Percentiles rank a stretch among this genome's conserved stretches.
Evolutionary conservation across 2,888 invertebrate species (phyloP).

Genomic region (Stegophylla sp.): DNA sequence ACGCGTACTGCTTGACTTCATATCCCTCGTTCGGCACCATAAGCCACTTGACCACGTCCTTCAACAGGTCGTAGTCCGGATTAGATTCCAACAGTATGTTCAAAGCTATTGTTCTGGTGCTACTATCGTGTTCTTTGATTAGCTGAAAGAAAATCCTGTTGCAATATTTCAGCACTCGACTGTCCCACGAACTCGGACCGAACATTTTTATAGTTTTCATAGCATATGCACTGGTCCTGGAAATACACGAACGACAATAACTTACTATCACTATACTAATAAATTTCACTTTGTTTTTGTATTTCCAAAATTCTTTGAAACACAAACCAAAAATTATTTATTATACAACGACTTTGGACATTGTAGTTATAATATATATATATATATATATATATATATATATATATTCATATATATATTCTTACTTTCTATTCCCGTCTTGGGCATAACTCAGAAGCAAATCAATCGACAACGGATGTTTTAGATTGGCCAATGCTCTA

Average conservation of each 20-base stretch:
- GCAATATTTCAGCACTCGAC: conserved; percentile 67
- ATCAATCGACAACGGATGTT: conserved; percentile 70
- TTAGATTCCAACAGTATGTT: conserved; percentile 73
- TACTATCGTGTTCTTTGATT: conserved; percentile 72
- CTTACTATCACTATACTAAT: neutral
- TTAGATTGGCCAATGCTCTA: conserved; percentile 75
- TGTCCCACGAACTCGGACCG: conserved; percentile 65
- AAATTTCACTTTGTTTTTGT: no score
- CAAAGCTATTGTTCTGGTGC: conserved; percentile 74
- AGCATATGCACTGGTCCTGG: conserved; percentile 71
- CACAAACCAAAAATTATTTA: no score
- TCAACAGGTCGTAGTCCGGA: conserved; percentile 69
- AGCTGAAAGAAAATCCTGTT: conserved; percentile 71
- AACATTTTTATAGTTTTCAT: conserved; percentile 73
- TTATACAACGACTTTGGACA: no score
- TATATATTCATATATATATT: no score
- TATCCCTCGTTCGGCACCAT: conserved; percentile 68
- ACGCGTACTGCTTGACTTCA: conserved; percentile 73
- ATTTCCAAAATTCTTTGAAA: no score
- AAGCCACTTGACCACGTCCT: conserved; percentile 68
- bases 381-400: no score
- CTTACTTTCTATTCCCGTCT: conserved; percentile 66
- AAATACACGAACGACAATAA: conserved; percentile 9
- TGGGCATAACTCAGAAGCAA: conserved; percentile 69
- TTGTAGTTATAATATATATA: no score